Percentiles rank a stretch among this genome's conserved stretches.
Conservation (phyloP, 2,888 invertebrate genomes). For the Pyrrhia umbra region DNA sequence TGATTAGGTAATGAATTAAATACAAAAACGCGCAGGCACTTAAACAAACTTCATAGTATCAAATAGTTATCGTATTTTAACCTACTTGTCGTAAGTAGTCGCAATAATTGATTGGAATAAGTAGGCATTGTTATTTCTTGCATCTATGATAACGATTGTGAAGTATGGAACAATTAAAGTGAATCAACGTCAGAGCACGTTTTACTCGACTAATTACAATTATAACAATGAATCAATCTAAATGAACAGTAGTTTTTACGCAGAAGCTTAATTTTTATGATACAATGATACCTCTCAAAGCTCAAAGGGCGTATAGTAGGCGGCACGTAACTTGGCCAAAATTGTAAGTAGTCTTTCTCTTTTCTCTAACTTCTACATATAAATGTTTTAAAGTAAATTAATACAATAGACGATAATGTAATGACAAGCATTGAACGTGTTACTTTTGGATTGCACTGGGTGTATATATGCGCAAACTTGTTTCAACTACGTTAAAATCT, state of each 20-base stretch:
- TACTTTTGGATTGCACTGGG: too few relatives aligned
- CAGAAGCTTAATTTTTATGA: background rate
- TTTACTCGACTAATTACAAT: background rate
- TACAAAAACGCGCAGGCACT: background rate
- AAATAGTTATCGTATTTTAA: conserved; percentile 18
- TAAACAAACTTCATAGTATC: background rate
- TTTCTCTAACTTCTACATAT: too few relatives aligned
- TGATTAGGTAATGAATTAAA: background rate
- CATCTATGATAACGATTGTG: background rate
- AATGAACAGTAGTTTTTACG: too few relatives aligned
- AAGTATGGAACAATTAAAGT: conserved; percentile 5
- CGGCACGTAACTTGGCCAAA: too few relatives aligned
- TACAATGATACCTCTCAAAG: background rate
- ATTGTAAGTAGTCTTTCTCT: too few relatives aligned
- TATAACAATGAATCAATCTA: background rate
- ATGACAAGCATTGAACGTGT: too few relatives aligned
- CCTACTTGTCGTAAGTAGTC: background rate
- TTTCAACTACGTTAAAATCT: too few relatives aligned
- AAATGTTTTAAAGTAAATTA: too few relatives aligned
- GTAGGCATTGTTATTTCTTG: conserved; percentile 9
- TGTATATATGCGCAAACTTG: too few relatives aligned
- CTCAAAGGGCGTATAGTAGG: too few relatives aligned
- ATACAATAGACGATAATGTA: too few relatives aligned
- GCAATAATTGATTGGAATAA: background rate
- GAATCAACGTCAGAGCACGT: background rate